phyloP scores from a whole-genome alignment of 2,113 vertebrate genomes.

The Danionella cerebrum region DNA sequence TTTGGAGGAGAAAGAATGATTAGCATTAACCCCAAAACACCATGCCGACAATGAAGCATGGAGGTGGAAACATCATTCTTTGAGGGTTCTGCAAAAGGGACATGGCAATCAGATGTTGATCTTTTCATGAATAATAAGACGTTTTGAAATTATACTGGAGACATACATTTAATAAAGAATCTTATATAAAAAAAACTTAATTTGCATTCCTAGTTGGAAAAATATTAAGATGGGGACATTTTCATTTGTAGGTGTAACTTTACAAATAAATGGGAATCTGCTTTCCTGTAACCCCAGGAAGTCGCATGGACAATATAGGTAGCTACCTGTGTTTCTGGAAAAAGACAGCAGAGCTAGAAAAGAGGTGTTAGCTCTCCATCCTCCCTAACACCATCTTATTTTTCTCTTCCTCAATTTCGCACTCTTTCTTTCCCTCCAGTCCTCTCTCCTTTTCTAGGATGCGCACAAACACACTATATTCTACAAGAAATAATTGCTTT shows the following conservation, averaged over 20 bases:
- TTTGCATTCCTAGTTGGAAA: no score
- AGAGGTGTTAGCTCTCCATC: constrained; percentile 56
- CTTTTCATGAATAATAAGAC: no score
- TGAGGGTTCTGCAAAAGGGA: no score
- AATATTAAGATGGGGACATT: not conserved
- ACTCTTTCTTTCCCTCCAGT: constrained; percentile 55
- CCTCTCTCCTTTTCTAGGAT: constrained; percentile 47
- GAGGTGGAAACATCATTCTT: no score
- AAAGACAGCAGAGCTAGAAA: constrained; percentile 51
- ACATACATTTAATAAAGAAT: no score
- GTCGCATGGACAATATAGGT: constrained; percentile 35
- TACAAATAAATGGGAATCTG: not conserved
- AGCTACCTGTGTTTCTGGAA: constrained; percentile 43
- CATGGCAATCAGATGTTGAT: no score
- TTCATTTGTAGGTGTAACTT: not conserved
- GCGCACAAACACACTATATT: constrained; percentile 61
- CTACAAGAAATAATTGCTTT: constrained; percentile 79
- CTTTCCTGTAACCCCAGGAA: not conserved
- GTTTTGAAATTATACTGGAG: no score
- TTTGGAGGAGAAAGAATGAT: no score
- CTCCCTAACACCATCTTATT: constrained; percentile 68
- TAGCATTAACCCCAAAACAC: no score
- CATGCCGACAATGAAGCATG: no score
- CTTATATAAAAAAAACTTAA: no score
- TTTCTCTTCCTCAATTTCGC: constrained; percentile 71